Conservation (phyloP, 2,888 invertebrate species). For the Drosophila lacicola region DNA sequence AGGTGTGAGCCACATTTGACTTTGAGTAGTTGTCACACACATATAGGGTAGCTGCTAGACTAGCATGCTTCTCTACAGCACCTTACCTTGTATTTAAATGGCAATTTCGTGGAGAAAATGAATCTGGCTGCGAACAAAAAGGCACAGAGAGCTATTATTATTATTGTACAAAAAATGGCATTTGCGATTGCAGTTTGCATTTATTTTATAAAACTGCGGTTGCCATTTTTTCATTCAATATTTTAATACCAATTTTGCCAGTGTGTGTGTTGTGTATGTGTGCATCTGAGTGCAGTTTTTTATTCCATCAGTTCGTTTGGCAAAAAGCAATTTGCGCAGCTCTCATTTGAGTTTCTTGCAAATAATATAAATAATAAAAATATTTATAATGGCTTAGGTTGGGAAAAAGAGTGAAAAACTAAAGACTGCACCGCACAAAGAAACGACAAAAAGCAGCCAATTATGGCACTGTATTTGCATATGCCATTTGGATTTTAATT, state of each 20-base stretch:
- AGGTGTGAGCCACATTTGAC: too few relatives aligned
- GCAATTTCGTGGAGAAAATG: constrained; percentile 27
- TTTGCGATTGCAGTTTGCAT: constrained; percentile 22
- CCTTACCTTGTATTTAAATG: constrained; percentile 5
- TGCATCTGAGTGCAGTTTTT: background rate
- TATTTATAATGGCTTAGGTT: constrained; percentile 3
- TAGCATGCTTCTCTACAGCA: background rate
- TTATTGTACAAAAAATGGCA: constrained; percentile 7
- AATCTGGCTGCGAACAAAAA: constrained; percentile 13
- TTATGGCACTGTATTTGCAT: constrained; percentile 10
- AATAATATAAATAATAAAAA: constrained; percentile 10
- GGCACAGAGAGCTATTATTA: constrained; percentile 9
- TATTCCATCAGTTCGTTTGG: constrained; percentile 16
- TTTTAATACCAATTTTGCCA: constrained; percentile 16
- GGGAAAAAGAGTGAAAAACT: background rate
- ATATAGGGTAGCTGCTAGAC: background rate
- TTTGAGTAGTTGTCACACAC: too few relatives aligned
- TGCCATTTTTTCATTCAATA: constrained; percentile 22
- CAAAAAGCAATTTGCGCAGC: constrained; percentile 14
- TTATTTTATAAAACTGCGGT: constrained; percentile 27
- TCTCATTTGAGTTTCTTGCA: constrained; percentile 12
- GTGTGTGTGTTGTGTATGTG: background rate
- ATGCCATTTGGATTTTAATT: constrained; percentile 1
- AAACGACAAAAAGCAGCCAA: background rate
- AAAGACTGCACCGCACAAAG: constrained; percentile 7